Conservation (phyloP, 1,140 invertebrate genomes). For the Anoplophora glabripennis region DNA sequence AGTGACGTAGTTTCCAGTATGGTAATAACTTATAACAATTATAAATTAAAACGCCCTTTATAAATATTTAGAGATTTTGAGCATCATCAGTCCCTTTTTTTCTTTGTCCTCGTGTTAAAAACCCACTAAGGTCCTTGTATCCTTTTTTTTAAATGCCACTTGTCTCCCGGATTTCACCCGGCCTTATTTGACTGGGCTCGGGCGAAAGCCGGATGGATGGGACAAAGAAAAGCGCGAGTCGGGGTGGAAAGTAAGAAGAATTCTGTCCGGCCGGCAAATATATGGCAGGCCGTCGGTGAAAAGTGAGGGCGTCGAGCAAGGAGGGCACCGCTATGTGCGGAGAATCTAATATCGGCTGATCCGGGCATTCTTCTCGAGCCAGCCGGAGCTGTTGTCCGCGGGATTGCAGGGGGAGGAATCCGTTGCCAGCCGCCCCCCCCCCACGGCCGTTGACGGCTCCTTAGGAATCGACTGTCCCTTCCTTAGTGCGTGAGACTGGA, state of each 20-base stretch:
- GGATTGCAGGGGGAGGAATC: conserved; percentile 40
- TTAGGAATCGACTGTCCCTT: no score
- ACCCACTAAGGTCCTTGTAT: no score
- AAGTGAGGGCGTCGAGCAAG: conserved; percentile 2
- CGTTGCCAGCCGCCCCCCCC: conserved; percentile 15
- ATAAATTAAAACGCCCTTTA: no score
- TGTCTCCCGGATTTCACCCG: no score
- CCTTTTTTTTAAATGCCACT: no score
- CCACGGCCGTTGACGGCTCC: conserved; percentile 1
- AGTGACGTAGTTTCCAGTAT: no score
- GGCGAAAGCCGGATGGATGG: background rate
- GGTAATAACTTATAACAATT: no score
- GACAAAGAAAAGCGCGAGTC: background rate
- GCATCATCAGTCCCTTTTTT: no score
- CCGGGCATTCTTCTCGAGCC: conserved; percentile 41
- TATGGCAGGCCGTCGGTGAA: conserved; percentile 3
- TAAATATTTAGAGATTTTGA: no score
- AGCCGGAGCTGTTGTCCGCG: conserved; percentile 36
- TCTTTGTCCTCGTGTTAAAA: no score
- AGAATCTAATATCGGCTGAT: conserved; percentile 44
- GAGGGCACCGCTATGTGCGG: conserved; percentile 19
- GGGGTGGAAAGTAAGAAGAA: background rate
- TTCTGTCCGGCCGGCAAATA: conserved; percentile 6
- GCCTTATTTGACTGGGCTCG: background rate
- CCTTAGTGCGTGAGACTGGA: no score